A percentile compares a stretch with the other conserved stretches of the same genome.
Evolutionary conservation across 2,888 invertebrate genomes (phyloP).

Genomic region (Ophraella communa): DNA sequence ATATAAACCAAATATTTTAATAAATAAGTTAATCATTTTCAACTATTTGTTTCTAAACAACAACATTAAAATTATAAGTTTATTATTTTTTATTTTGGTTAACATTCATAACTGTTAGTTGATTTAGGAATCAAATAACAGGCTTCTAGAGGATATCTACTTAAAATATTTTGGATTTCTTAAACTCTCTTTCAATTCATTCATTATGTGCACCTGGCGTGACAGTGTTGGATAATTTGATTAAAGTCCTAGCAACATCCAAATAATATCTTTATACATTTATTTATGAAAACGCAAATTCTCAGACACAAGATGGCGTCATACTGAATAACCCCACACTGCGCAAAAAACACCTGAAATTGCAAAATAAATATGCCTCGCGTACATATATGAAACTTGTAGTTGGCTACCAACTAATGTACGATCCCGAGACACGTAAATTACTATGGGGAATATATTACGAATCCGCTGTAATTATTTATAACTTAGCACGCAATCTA

Average conservation of each 20-base stretch:
- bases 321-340: slow-evolving; percentile 45
- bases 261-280: slow-evolving; percentile 16
- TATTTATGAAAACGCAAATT: slow-evolving; percentile 28
- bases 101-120: no score
- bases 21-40: no score
- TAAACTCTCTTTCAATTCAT: not conserved
- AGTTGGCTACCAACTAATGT: slow-evolving; percentile 57
- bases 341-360: slow-evolving; percentile 48
- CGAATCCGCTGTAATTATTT: slow-evolving; percentile 51
- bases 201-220: not conserved
- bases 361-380: slow-evolving; percentile 49
- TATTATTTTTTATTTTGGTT: no score
- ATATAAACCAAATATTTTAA: no score
- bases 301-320: slow-evolving; percentile 26
- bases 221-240: not conserved
- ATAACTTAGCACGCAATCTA: slow-evolving; percentile 55
- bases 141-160: no score
- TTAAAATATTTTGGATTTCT: no score
- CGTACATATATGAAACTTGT: slow-evolving; percentile 53
- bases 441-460: slow-evolving; percentile 54
- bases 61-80: no score
- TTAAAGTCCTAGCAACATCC: slow-evolving; percentile 7
- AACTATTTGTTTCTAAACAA: no score
- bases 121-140: no score
- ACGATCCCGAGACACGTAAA: slow-evolving; percentile 55